These are phyloP conservation scores for Paguma larvata DNA, from an alignment of 2,797 vertebrate species.

Conservation along the genomic window DNA sequence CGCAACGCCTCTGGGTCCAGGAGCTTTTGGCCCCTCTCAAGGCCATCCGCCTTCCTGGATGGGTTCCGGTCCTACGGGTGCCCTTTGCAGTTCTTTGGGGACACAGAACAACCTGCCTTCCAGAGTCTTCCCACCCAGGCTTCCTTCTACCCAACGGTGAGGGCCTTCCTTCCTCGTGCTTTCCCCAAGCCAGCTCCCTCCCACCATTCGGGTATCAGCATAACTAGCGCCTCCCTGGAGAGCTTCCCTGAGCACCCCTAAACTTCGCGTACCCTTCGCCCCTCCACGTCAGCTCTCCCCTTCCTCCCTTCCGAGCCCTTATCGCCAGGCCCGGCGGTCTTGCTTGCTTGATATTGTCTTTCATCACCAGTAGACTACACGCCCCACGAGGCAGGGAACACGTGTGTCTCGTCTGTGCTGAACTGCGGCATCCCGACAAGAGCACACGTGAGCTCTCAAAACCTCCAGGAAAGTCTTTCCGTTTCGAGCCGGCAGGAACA, in stretches of 20 bases:
- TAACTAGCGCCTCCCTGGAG: not conserved
- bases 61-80: too few relatives aligned
- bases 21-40: not conserved
- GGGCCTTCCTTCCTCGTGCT: not conserved
- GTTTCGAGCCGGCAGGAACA: not conserved
- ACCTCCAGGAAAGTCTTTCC: not conserved
- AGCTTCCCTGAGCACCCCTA: not conserved
- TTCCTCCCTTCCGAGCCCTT: not conserved
- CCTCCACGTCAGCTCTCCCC: accelerated
- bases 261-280: accelerated
- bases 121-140: not conserved
- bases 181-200: not conserved
- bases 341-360: not conserved
- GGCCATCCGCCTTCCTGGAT: not conserved
- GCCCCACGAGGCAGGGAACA: not conserved
- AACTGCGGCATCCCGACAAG: not conserved
- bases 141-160: not conserved
- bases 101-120: not conserved
- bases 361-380: not conserved
- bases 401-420: not conserved
- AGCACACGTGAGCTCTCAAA: not conserved
- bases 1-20: not conserved
- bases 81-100: not conserved
- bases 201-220: too few relatives aligned
- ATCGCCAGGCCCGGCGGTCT: not conserved